Conservation (phyloP, 2,113 vertebrate genomes). For the Urocolius indicus region DNA sequence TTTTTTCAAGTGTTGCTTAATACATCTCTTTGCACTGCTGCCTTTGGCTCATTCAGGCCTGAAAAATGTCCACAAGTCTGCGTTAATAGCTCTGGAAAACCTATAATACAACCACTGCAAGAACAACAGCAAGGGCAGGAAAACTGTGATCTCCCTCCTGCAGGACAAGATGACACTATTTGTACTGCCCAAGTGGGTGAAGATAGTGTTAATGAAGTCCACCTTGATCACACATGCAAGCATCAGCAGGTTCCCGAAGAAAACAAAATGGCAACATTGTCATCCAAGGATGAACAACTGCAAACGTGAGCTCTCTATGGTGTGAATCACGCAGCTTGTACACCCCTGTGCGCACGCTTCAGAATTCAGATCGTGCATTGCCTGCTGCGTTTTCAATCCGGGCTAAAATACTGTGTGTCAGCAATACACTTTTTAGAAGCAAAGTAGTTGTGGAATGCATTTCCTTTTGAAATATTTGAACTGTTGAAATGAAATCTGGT, state of each 20-base stretch:
- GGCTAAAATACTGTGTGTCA: not conserved
- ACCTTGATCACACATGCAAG: not conserved
- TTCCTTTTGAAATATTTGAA: not conserved
- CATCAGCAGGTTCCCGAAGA: slow-evolving; percentile 22
- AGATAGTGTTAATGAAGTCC: not conserved
- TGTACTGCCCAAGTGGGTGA: slow-evolving; percentile 10
- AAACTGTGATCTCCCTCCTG: slow-evolving; percentile 24
- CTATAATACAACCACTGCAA: not conserved
- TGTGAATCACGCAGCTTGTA: slow-evolving; percentile 14
- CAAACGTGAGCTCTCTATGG: slow-evolving; percentile 77
- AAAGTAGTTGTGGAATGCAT: not conserved
- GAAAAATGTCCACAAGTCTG: slow-evolving; percentile 36
- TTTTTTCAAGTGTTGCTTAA: slow-evolving; percentile 5
- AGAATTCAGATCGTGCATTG: not conserved
- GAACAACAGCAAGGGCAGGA: slow-evolving; percentile 67
- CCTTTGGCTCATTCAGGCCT: slow-evolving; percentile 50
- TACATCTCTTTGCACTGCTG: slow-evolving; percentile 37
- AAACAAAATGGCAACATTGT: slow-evolving; percentile 3
- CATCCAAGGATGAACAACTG: slow-evolving; percentile 66
- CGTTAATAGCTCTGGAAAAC: slow-evolving; percentile 71
- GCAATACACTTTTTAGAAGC: not conserved
- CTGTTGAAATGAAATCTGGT: not conserved
- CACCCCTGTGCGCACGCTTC: not conserved
- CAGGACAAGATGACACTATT: slow-evolving; percentile 77
- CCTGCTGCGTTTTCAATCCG: not conserved